A percentile compares a stretch with the other conserved stretches of the same genome.
Conservation (phyloP, 2,113 vertebrate species). For the Mesocricetus auratus region DNA sequence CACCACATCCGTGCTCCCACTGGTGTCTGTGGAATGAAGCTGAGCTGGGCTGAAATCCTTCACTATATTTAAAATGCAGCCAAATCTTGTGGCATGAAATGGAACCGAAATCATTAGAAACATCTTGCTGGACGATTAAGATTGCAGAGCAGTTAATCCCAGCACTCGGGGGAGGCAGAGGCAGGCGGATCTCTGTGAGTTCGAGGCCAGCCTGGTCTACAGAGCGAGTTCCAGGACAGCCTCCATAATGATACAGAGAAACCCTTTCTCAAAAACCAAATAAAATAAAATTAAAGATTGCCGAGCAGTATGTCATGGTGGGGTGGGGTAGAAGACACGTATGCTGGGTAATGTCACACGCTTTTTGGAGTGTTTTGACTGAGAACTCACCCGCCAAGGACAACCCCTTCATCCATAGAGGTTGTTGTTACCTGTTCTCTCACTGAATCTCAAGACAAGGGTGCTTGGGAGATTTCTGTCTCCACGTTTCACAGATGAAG, state of each 20-base stretch:
- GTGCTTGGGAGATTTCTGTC: neutral
- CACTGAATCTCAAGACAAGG: neutral
- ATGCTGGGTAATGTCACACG: neutral
- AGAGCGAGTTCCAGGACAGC: too few species aligned
- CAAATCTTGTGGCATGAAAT: neutral
- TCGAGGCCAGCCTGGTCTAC: too few species aligned
- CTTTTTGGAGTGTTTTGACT: neutral
- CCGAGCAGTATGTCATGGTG: neutral
- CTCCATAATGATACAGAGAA: too few species aligned
- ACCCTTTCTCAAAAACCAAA: too few species aligned
- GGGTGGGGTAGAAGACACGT: neutral
- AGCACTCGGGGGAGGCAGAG: too few species aligned
- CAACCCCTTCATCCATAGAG: neutral
- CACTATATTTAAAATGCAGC: slow-evolving; percentile 44
- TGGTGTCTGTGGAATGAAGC: neutral
- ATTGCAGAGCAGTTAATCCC: neutral
- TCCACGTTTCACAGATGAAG: slow-evolving; percentile 16
- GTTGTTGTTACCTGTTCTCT: neutral
- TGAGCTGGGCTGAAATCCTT: neutral
- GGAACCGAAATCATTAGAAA: neutral
- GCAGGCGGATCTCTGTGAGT: too few species aligned
- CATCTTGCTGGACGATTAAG: neutral
- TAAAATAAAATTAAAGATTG: too few species aligned
- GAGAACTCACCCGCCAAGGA: neutral
- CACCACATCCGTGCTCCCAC: neutral